Evolutionary conservation across 2,888 invertebrate species (phyloP).

Genomic region (Apamea crenata): DNA sequence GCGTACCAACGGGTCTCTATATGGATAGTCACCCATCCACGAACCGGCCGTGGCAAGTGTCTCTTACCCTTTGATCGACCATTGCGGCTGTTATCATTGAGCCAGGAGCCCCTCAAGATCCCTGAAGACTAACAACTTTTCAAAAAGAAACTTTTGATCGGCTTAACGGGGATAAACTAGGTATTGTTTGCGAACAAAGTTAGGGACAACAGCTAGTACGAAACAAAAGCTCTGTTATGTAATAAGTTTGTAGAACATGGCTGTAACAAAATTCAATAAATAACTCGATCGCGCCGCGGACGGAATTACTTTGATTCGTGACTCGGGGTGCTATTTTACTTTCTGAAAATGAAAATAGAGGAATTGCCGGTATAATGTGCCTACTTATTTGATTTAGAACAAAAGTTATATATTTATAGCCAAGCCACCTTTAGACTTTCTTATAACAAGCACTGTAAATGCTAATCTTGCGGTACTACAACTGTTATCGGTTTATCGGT

Average conservation of each 20-base stretch:
- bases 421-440: neutral
- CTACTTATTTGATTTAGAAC: constrained; percentile 45
- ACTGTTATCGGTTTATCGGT: neutral
- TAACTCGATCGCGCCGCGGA: constrained; percentile 48
- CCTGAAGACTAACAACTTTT: neutral
- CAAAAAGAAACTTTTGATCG: neutral
- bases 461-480: constrained; percentile 23
- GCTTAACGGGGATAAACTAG: neutral
- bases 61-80: neutral
- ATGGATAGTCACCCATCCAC: neutral
- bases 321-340: constrained; percentile 43
- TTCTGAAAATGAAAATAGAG: constrained; percentile 58
- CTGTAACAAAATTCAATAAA: constrained; percentile 53
- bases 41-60: neutral
- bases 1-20: neutral
- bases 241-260: constrained; percentile 59
- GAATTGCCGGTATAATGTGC: constrained; percentile 46
- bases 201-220: constrained; percentile 7
- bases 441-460: constrained; percentile 27
- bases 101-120: neutral
- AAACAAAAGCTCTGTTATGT: constrained; percentile 49
- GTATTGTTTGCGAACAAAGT: constrained; percentile 40
- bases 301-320: constrained; percentile 58
- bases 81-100: neutral
- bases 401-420: constrained; percentile 32